phyloP scores from a whole-genome alignment of 2,888 invertebrate genomes.

The Blastobasis adustella region DNA sequence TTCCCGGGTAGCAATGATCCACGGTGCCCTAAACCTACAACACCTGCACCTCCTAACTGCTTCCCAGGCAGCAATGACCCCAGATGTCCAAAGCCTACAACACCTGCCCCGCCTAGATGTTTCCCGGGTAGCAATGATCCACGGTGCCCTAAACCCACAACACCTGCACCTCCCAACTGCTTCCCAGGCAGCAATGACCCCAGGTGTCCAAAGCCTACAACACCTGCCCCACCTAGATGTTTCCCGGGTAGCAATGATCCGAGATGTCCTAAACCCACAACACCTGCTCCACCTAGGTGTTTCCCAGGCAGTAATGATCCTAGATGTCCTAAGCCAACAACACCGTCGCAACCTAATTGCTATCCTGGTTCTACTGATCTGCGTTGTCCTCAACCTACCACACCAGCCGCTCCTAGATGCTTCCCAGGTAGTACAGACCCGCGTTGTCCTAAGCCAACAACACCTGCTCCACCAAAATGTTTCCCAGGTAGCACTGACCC shows the following conservation, averaged over 20 bases:
- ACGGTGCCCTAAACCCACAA: slow-evolving; percentile 31
- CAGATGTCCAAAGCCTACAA: slow-evolving; percentile 22
- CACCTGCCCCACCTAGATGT: slow-evolving; percentile 18
- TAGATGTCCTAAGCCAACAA: slow-evolving; percentile 33
- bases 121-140: slow-evolving; percentile 25
- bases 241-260: slow-evolving; percentile 27
- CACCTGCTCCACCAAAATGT: slow-evolving; percentile 23
- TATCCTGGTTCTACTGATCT: slow-evolving; percentile 37
- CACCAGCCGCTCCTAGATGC: slow-evolving; percentile 28
- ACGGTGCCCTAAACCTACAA: slow-evolving; percentile 23
- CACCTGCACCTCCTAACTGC: slow-evolving; percentile 23
- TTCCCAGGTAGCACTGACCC: slow-evolving; percentile 29
- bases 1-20: slow-evolving; percentile 23
- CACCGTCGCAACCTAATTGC: slow-evolving; percentile 27
- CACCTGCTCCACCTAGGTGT: slow-evolving; percentile 22
- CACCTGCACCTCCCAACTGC: slow-evolving; percentile 18
- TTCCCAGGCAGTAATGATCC: slow-evolving; percentile 37
- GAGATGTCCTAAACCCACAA: slow-evolving; percentile 17
- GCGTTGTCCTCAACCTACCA: slow-evolving; percentile 31
- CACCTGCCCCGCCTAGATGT: slow-evolving; percentile 19
- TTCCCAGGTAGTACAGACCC: slow-evolving; percentile 44
- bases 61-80: slow-evolving; percentile 36
- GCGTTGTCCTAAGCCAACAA: slow-evolving; percentile 32
- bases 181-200: slow-evolving; percentile 31
- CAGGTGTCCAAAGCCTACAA: slow-evolving; percentile 26